These are phyloP conservation scores for Luscinia luscinia DNA, from an alignment of 2,797 vertebrate genomes.

Conservation along the genomic window DNA sequence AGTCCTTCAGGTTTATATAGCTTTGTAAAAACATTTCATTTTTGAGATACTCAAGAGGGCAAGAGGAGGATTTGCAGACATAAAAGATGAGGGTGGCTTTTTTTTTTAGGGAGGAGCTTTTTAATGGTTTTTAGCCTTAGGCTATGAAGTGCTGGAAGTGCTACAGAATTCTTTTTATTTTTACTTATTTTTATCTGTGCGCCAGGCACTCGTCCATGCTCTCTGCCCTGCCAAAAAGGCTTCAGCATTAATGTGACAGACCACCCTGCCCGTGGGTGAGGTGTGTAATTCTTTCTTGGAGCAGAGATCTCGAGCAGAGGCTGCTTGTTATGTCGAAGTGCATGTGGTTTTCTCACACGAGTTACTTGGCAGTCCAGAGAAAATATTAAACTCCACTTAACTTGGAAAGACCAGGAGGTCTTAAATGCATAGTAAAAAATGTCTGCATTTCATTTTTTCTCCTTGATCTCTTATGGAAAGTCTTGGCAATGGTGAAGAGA, in stretches of 20 bases:
- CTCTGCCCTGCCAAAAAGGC: conserved; percentile 59
- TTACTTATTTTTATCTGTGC: conserved; percentile 46
- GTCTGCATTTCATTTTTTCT: conserved; percentile 47
- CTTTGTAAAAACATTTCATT: background rate
- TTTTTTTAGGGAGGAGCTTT: background rate
- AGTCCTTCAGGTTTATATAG: background rate
- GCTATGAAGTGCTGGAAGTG: conserved; percentile 44
- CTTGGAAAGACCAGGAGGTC: conserved; percentile 50
- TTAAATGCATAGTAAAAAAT: conserved; percentile 26
- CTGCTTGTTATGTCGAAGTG: conserved; percentile 65
- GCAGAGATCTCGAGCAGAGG: conserved; percentile 61
- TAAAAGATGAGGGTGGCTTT: background rate
- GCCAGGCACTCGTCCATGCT: conserved; percentile 46
- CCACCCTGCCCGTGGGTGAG: conserved; percentile 73
- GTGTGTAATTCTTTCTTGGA: conserved; percentile 63
- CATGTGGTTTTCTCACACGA: conserved; percentile 71
- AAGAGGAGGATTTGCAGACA: background rate
- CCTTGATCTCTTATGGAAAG: background rate
- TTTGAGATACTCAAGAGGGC: background rate
- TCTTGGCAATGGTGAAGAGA: background rate
- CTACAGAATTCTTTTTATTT: conserved; percentile 49
- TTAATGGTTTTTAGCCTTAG: conserved; percentile 16
- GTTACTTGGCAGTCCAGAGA: conserved; percentile 64
- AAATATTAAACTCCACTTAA: conserved; percentile 61
- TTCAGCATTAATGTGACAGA: conserved; percentile 60